Evolutionary conservation across 2,797 vertebrate species (phyloP).

Genomic region (Kryptopterus vitreolus): DNA sequence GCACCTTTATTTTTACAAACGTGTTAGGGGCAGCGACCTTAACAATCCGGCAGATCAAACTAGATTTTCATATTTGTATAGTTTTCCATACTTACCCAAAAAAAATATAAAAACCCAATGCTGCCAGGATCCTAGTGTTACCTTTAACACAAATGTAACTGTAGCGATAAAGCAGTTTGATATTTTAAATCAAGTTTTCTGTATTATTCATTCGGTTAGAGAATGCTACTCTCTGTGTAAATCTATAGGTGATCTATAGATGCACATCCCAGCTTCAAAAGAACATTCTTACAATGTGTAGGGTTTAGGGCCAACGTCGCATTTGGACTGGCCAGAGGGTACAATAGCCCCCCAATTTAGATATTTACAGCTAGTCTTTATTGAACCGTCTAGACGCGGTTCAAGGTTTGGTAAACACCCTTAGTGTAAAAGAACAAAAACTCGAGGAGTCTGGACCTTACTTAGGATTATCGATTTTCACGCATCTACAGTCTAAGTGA

Average conservation of each 20-base stretch:
- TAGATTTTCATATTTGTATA: conserved; percentile 66
- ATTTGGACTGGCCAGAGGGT: conserved; percentile 83
- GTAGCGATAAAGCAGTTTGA: too few species aligned
- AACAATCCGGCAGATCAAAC: conserved; percentile 90
- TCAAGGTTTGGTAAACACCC: conserved; percentile 99
- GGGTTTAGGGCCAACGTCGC: conserved; percentile 82
- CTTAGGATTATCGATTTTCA: neutral
- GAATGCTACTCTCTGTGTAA: neutral
- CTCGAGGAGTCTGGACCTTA: conserved; percentile 25
- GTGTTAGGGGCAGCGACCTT: conserved; percentile 88
- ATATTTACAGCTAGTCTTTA: conserved; percentile 95
- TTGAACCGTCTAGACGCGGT: conserved; percentile 98
- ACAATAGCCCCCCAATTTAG: conserved; percentile 98
- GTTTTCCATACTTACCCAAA: neutral
- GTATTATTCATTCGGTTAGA: neutral
- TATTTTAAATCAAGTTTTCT: neutral
- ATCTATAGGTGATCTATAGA: neutral
- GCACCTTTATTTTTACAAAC: conserved; percentile 80
- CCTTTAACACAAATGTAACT: neutral
- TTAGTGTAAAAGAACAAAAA: conserved; percentile 81
- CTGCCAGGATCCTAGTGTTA: neutral
- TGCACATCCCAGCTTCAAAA: neutral
- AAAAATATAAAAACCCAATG: neutral
- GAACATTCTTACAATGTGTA: conserved; percentile 65
- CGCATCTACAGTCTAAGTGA: neutral